phyloP scores from a whole-genome alignment of 1,140 invertebrate genomes.

The Calliphora vicina region DNA sequence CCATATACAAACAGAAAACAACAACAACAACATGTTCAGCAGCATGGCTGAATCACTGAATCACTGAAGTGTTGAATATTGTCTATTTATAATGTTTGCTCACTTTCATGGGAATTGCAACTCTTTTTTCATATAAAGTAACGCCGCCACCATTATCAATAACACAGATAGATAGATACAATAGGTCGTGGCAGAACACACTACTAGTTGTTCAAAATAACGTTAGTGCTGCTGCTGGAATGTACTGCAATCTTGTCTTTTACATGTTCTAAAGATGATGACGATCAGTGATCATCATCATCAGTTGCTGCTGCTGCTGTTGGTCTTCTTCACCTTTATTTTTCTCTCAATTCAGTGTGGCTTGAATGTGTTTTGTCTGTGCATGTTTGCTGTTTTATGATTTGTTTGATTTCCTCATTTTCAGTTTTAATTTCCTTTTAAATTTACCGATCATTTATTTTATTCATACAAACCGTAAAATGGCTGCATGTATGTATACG shows the following conservation, averaged over 20 bases:
- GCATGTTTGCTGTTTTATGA: constrained; percentile 27
- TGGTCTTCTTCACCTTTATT: neutral
- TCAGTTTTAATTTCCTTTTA: constrained; percentile 34
- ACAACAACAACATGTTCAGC: neutral
- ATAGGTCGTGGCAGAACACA: neutral
- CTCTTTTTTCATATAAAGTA: neutral
- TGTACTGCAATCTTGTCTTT: neutral
- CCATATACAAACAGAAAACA: neutral
- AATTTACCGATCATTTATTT: constrained; percentile 32
- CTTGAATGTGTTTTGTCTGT: too few species aligned
- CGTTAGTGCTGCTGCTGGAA: constrained; percentile 7
- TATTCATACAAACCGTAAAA: neutral
- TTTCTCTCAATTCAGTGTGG: neutral
- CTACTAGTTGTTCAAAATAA: neutral
- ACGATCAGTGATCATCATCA: neutral
- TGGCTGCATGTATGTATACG: neutral
- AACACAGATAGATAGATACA: too few species aligned
- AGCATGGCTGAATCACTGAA: neutral
- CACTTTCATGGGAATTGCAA: constrained; percentile 39
- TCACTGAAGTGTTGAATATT: neutral
- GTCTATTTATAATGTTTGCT: constrained; percentile 28
- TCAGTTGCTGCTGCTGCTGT: neutral
- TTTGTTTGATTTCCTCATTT: constrained; percentile 38
- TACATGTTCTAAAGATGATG: neutral
- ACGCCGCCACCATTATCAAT: neutral